Evolutionary conservation across 2,113 vertebrate species (phyloP).

Genomic region (Psophia crepitans): DNA sequence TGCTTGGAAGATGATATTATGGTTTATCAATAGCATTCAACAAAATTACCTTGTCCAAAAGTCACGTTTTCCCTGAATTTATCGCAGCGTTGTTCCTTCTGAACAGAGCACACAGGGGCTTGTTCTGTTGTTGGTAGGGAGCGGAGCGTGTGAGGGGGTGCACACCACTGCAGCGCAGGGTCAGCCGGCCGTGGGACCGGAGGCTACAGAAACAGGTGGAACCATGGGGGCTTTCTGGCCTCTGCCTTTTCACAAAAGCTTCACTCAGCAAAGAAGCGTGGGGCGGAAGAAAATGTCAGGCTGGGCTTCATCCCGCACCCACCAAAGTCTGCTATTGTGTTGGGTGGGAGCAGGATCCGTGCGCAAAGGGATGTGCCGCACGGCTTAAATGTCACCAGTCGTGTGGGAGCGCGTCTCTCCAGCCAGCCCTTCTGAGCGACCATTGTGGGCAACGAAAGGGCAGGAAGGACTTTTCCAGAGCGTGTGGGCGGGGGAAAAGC

Average conservation of each 20-base stretch:
- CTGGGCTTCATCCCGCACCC: neutral
- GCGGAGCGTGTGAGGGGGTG: neutral
- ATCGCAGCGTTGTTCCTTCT: neutral
- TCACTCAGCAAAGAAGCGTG: conserved; percentile 18
- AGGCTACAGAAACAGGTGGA: neutral
- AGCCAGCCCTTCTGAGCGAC: conserved; percentile 8
- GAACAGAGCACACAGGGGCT: neutral
- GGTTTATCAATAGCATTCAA: neutral
- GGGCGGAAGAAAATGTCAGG: conserved; percentile 61
- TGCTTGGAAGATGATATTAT: neutral
- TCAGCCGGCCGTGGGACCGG: accelerated
- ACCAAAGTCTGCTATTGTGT: conserved; percentile 11
- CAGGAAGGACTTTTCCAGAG: conserved; percentile 11
- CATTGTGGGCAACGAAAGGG: conserved; percentile 51
- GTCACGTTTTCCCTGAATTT: neutral
- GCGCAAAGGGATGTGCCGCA: neutral
- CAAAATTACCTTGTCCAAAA: neutral
- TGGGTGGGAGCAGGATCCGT: neutral
- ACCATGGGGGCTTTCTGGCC: neutral
- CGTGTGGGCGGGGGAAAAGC: conserved; percentile 25
- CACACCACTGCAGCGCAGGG: accelerated
- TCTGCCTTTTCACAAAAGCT: conserved; percentile 31
- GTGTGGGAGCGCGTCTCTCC: conserved; percentile 34
- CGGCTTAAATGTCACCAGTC: conserved; percentile 46
- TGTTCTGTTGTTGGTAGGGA: neutral